phyloP scores from a whole-genome alignment of 2,888 invertebrate species.

The Eilema depressum region DNA sequence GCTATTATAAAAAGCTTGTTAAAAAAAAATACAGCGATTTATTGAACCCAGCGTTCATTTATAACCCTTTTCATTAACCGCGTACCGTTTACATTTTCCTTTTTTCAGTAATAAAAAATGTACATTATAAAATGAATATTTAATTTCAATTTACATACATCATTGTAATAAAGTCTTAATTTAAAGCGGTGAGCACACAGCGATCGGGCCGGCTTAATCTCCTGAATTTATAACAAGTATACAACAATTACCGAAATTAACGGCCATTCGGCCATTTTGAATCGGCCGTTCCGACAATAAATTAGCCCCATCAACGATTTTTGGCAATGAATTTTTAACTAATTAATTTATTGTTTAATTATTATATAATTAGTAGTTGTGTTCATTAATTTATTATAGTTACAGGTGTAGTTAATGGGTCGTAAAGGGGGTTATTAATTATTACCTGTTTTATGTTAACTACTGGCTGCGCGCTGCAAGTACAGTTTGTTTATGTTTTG shows the following conservation, averaged over 20 bases:
- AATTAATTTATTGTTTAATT: constrained; percentile 83
- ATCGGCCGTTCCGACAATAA: constrained; percentile 59
- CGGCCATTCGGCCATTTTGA: constrained; percentile 68
- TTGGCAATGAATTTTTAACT: constrained; percentile 79
- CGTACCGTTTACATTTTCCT: neutral
- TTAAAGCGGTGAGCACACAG: constrained; percentile 49
- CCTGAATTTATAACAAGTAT: constrained; percentile 74
- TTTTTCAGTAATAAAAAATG: constrained; percentile 1
- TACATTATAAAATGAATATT: constrained; percentile 36
- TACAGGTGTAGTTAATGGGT: constrained; percentile 28
- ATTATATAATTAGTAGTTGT: constrained; percentile 74
- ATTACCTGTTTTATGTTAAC: neutral
- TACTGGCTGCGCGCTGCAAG: neutral
- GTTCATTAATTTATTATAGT: constrained; percentile 48
- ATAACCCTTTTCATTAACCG: constrained; percentile 16
- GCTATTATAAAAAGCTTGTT: neutral
- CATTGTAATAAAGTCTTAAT: constrained; percentile 46
- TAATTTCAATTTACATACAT: constrained; percentile 49
- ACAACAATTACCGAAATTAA: constrained; percentile 78
- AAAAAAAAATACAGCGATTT: neutral
- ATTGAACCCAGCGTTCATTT: neutral
- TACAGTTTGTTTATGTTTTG: neutral
- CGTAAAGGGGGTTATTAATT: neutral
- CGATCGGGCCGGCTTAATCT: constrained; percentile 63
- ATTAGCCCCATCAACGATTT: constrained; percentile 61